Percentiles rank a stretch among this genome's conserved stretches.
These are phyloP conservation scores for Phaethornis superciliosus DNA, from an alignment of 2,113 vertebrate genomes.

Conservation along the genomic window DNA sequence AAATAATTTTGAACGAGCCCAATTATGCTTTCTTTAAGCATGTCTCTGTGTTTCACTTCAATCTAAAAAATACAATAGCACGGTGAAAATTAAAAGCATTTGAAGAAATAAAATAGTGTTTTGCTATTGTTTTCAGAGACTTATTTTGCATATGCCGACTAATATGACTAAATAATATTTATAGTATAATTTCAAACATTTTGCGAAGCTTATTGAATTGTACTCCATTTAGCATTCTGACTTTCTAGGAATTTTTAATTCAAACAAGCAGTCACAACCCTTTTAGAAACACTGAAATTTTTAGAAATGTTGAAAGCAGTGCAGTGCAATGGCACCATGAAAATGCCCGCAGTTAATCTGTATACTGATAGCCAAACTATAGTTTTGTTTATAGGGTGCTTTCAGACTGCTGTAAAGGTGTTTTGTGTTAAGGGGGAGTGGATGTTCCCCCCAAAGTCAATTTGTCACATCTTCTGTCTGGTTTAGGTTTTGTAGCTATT, in stretches of 20 bases:
- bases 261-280: not conserved
- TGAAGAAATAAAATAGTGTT: conserved; percentile 45
- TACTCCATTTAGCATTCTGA: not conserved
- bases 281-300: conserved; percentile 23
- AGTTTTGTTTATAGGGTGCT: not conserved
- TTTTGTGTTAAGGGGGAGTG: not conserved
- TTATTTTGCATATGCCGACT: not conserved
- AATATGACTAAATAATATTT: conserved; percentile 57
- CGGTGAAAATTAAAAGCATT: conserved; percentile 30
- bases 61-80: not conserved
- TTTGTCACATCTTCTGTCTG: not conserved
- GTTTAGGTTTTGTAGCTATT: not conserved
- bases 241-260: conserved; percentile 42
- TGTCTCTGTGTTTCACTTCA: conserved; percentile 12
- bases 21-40: conserved; percentile 10
- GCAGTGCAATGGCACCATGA: not conserved
- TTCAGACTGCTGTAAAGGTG: not conserved
- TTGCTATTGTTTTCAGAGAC: conserved; percentile 40
- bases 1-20: conserved; percentile 35
- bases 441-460: not conserved
- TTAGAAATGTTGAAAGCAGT: not conserved
- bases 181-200: conserved; percentile 33
- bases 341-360: not conserved
- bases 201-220: conserved; percentile 14
- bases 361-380: not conserved